Base-by-base conservation (phyloP, 2,113 vertebrate genomes). In the Podarcis muralis region DNA sequence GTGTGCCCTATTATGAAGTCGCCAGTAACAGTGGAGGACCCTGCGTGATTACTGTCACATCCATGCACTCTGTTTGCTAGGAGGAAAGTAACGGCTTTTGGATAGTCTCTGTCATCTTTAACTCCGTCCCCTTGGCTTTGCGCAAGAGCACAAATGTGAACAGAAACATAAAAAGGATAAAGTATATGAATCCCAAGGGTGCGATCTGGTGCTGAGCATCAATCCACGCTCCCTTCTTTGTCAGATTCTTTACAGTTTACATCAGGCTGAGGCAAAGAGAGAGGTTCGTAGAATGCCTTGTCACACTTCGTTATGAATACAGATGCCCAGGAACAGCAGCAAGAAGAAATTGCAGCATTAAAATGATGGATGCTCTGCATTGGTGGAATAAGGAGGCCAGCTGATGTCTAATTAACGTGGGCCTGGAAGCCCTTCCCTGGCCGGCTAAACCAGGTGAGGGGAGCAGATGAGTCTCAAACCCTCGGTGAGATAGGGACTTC, bases 291-390 rank as follows among this genome's bases (percentile, higher is more conserved):
- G 85, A 71, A 86, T 85, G 80, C 37, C 93, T 94, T 93, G 78
- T 92, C 88, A 92, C 81, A 90, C 90, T 90, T 92, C 27, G 91
- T 93, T 93, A 90, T 86, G 57, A 90, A 93, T 94, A 84, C 89
- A 93, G 93, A 93, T 92, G 91, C 66, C 68, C 74, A 74, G 75
- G n/a, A 85, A 94, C 84, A 92, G 84, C 35, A 84, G 0, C 57
- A n/a, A 53, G 87, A 93, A 92, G 78, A 90, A 93, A 89, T 0
- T 32, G 83, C 88, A 83, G 48, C 84, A 90, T 94, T 91, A 90
- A 94, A 93, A 89, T 92, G 89, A 95, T 84, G 87, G 75, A 91
- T 93, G 37, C 5, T 66, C 74, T 0, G 2, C 43, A 91, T 84
- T 86, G 84, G 9, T 71, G 87, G 87, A 84, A 59, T 59, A 71